Base-by-base conservation (phyloP, 2,888 invertebrate species). In the Piscicola geometra region DNA sequence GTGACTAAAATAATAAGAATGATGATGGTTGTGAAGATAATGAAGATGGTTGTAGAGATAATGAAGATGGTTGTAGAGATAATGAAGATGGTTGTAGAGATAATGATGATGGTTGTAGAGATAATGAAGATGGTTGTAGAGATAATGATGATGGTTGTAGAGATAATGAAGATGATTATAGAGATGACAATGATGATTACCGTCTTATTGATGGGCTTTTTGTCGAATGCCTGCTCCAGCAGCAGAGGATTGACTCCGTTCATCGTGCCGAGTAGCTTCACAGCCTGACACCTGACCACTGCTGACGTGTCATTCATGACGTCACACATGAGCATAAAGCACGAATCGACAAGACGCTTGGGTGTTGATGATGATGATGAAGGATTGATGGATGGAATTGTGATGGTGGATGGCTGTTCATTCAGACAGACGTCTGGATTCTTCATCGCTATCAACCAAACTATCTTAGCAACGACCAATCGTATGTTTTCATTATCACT, bases 181-280 rank as follows among this genome's bases (percentile, higher is more conserved):
- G n/a, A n/a, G n/a, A n/a, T n/a, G n/a, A 2, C 30, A 70, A 28
- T 28, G 75, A 76, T 50, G 72, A 75, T 33, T 56, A 60, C 32
- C 56, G 74, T 15, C 25, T 41, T 35, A 69, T 5, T 69, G 35
- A 69, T 3, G 33, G 69, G 69, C 36, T 69, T 69, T 5, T 69
- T 41, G 33, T 41, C 47, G 36, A 25, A 69, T n/a, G 36, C 69
- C 47, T 33, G 68, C 18, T 68, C 33, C 30, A 69, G 5, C 12
- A 25, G 47, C 21, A 36, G n/a, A 2, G 36, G 1, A 69, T 36
- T 41, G 25, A 41, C 25, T 56, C 60, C 60, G 12, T 56, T 5
- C 60, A 56, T 56, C 15, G 60, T n/a, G 3, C 60, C 60, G 15
- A 56, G 60, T n/a, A 56, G 60, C 25, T 56, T 56, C 3, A 56